Conservation (phyloP, 2,113 vertebrate species). For the Microcebus murinus region DNA sequence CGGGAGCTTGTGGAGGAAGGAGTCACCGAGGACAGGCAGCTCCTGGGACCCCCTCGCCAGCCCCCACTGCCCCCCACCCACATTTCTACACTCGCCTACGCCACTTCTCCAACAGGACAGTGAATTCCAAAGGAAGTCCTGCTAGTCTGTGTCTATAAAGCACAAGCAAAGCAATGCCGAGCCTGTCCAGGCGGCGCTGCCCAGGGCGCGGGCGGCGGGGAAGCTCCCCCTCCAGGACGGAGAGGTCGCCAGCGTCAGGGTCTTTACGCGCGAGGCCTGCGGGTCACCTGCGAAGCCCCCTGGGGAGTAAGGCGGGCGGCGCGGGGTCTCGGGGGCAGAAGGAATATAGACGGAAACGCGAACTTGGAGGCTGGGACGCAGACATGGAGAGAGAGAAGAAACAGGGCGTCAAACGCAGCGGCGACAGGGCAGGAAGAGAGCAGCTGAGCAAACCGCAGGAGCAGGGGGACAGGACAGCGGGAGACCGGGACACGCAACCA, state of each 20-base stretch:
- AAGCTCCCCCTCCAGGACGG: background rate
- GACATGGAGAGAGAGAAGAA: background rate
- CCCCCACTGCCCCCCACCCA: background rate
- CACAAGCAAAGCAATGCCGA: background rate
- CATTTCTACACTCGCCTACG: accelerated
- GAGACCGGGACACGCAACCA: background rate
- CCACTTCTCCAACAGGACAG: background rate
- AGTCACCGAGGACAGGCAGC: background rate
- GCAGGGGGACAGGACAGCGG: background rate
- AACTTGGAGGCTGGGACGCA: background rate
- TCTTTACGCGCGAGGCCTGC: background rate
- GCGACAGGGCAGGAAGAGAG: background rate
- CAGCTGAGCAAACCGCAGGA: too few species aligned
- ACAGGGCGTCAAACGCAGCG: background rate
- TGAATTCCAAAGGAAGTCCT: background rate
- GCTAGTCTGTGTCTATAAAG: background rate
- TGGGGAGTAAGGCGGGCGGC: accelerated
- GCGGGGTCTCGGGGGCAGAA: too few species aligned
- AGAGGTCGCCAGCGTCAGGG: background rate
- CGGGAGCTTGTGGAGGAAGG: background rate
- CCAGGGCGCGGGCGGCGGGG: accelerated
- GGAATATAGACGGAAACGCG: background rate
- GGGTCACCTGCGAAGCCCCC: background rate
- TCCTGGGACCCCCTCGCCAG: background rate
- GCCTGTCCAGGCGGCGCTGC: background rate